These are phyloP conservation scores for Typhlichthys eigenmanni DNA, from an alignment of 2,797 vertebrate genomes.

Conservation along the genomic window DNA sequence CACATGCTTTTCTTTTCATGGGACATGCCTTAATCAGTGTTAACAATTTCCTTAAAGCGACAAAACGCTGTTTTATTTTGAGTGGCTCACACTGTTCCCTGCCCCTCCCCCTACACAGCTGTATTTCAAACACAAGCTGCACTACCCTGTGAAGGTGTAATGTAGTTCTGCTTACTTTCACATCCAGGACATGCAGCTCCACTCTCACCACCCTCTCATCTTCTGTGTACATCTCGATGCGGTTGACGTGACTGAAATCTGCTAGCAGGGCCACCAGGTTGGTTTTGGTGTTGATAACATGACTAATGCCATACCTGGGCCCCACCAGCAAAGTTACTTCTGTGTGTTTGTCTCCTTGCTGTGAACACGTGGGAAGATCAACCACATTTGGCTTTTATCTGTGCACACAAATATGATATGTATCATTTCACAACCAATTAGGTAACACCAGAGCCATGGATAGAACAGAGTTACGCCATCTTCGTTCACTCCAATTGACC, in stretches of 20 bases:
- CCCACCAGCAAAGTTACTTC: slow-evolving; percentile 96
- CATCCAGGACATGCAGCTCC: slow-evolving; percentile 96
- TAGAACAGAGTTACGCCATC: too few relatives aligned
- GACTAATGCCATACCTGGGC: slow-evolving; percentile 96
- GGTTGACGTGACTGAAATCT: slow-evolving; percentile 97
- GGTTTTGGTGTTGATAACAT: slow-evolving; percentile 98
- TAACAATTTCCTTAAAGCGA: too few relatives aligned
- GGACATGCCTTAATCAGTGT: too few relatives aligned
- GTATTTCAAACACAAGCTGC: too few relatives aligned
- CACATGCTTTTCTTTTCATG: neutral
- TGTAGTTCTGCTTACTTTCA: slow-evolving; percentile 81
- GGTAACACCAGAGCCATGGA: neutral
- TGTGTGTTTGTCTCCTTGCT: slow-evolving; percentile 97
- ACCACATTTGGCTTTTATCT: neutral
- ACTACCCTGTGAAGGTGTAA: neutral
- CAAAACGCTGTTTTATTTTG: too few relatives aligned
- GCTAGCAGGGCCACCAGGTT: slow-evolving; percentile 95
- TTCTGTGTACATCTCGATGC: slow-evolving; percentile 97
- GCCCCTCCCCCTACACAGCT: too few relatives aligned
- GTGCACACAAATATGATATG: neutral
- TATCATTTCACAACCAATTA: slow-evolving; percentile 1
- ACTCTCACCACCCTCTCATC: slow-evolving; percentile 90
- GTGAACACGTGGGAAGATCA: slow-evolving; percentile 14
- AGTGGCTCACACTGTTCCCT: too few relatives aligned
- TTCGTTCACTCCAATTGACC: too few relatives aligned